Percentiles rank a stretch among this genome's conserved stretches.
phyloP scores from a whole-genome alignment of 2,888 invertebrate species.

The Acheta domesticus region DNA sequence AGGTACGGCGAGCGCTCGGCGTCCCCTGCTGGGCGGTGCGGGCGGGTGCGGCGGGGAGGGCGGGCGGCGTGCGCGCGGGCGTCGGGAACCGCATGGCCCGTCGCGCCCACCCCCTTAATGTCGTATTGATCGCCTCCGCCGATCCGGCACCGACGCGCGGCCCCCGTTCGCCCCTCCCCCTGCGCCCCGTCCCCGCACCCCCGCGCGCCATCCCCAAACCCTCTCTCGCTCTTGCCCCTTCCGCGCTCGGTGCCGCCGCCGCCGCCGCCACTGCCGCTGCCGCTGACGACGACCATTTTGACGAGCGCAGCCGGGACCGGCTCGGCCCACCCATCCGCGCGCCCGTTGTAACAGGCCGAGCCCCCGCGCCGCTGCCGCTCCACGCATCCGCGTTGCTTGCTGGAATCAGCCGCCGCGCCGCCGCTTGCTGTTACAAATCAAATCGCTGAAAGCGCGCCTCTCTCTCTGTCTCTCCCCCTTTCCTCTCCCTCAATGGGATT shows the following conservation, averaged over 20 bases:
- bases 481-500: too few species aligned
- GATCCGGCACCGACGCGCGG: conserved; percentile 3
- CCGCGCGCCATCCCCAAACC: background rate
- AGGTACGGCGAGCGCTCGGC: background rate
- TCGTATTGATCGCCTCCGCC: background rate
- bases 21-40: background rate
- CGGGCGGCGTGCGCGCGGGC: background rate
- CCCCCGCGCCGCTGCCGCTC: too few species aligned
- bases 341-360: too few species aligned
- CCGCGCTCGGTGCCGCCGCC: too few species aligned
- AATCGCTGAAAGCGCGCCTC: too few species aligned
- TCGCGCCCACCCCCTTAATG: conserved; percentile 1
- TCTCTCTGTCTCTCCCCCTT: too few species aligned
- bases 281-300: conserved; percentile 18
- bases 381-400: too few species aligned
- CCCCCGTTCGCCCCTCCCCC: background rate
- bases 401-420: too few species aligned
- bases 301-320: background rate
- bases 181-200: too few species aligned
- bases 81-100: conserved; percentile 1
- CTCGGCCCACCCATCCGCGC: background rate
- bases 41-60: background rate
- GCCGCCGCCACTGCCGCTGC: background rate
- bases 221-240: background rate
- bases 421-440: too few species aligned